Percentiles rank a stretch among this genome's conserved stretches.
Conservation (phyloP, 2,888 invertebrate species). For the Drosophila phalerata region DNA sequence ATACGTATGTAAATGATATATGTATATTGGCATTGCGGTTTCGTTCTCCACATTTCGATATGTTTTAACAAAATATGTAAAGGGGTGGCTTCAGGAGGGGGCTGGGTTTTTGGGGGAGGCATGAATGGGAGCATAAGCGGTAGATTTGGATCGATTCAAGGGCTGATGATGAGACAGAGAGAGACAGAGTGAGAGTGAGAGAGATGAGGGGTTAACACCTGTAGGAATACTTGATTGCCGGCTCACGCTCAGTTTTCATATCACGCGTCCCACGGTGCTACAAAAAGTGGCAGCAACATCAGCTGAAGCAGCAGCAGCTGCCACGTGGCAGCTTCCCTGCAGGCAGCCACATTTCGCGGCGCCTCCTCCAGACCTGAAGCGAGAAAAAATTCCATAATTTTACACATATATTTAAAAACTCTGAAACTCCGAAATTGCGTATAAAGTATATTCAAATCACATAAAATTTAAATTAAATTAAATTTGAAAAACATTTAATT, state of each 20-base stretch:
- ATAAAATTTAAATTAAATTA: no score
- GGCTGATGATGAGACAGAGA: slow-evolving; percentile 23
- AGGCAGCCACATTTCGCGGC: slow-evolving; percentile 60
- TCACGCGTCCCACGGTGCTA: slow-evolving; percentile 63
- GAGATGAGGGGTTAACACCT: slow-evolving; percentile 60
- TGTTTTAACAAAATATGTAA: slow-evolving; percentile 19
- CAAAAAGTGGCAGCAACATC: slow-evolving; percentile 40
- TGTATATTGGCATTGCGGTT: slow-evolving; percentile 15
- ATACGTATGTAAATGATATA: slow-evolving; percentile 78
- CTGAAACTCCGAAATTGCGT: no score
- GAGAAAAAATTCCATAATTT: neutral
- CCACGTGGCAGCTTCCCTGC: slow-evolving; percentile 37
- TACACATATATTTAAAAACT: no score
- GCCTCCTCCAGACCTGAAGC: slow-evolving; percentile 73
- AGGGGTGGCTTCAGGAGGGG: neutral
- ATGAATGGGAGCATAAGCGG: slow-evolving; percentile 53
- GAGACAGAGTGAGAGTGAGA: no score
- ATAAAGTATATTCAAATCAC: no score
- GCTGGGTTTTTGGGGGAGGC: neutral
- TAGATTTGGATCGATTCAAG: slow-evolving; percentile 33
- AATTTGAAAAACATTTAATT: no score
- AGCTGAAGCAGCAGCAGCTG: slow-evolving; percentile 20
- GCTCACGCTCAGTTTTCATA: slow-evolving; percentile 70
- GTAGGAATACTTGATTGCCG: slow-evolving; percentile 80
- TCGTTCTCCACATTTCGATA: slow-evolving; percentile 21